Percentiles rank a stretch among this genome's conserved stretches.
Evolutionary conservation across 2,888 invertebrate genomes (phyloP).

Genomic region (Cheilosia vernalis): DNA sequence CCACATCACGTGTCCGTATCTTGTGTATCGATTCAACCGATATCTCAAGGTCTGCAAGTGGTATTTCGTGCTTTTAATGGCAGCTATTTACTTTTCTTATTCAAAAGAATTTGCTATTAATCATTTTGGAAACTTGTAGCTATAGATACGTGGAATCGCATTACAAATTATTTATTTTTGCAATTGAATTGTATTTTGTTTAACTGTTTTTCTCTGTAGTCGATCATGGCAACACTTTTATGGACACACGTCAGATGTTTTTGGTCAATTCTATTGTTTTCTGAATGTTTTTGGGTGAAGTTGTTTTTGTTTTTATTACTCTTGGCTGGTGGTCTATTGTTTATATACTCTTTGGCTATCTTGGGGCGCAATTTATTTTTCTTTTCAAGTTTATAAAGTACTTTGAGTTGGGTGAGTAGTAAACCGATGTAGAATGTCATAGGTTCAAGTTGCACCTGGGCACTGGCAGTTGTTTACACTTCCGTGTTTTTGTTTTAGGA

Average conservation of each 20-base stretch:
- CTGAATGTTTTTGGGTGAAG: conserved; percentile 9
- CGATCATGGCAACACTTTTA: neutral
- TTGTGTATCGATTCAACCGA: conserved; percentile 10
- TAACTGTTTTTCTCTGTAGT: neutral
- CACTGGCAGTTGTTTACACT: neutral
- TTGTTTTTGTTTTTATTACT: conserved; percentile 16
- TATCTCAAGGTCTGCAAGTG: conserved; percentile 70
- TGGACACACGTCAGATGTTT: neutral
- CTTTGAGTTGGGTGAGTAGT: neutral
- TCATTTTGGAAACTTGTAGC: conserved; percentile 28
- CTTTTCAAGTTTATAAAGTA: neutral
- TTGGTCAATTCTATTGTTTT: conserved; percentile 24
- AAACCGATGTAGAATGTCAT: neutral
- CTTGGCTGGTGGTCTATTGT: conserved; percentile 41
- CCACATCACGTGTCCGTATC: conserved; percentile 47
- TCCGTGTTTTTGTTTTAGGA: neutral
- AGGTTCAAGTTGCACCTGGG: conserved; percentile 13
- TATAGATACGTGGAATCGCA: conserved; percentile 1
- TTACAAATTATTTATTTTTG: neutral
- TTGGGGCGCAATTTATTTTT: neutral
- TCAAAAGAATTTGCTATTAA: conserved; percentile 58
- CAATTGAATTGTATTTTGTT: neutral
- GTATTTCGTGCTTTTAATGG: conserved; percentile 52
- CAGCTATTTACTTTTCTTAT: conserved; percentile 11
- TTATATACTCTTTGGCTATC: neutral